A percentile compares a stretch with the other conserved stretches of the same genome.
Conservation (phyloP, 2,888 invertebrate species). For the Ormyrus thymus region DNA sequence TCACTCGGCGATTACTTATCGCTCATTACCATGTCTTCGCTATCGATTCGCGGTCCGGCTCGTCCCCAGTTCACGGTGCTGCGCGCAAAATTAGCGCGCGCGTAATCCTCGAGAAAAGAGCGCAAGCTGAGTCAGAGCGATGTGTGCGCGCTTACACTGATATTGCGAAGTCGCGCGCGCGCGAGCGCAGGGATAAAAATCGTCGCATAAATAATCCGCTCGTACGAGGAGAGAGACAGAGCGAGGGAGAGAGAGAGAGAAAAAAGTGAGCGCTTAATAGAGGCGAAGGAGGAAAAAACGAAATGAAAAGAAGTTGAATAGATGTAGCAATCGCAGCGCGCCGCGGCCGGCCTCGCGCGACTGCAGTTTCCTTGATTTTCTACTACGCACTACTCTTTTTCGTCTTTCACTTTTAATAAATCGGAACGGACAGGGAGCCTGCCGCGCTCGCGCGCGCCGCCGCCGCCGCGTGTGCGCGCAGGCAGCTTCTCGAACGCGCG, state of each 20-base stretch:
- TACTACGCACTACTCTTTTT: slow-evolving; percentile 41
- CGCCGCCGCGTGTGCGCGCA: slow-evolving; percentile 18
- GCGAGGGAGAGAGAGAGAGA: background rate
- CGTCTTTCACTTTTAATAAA: slow-evolving; percentile 54
- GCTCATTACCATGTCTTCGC: too few relatives aligned
- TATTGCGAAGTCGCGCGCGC: slow-evolving; percentile 10
- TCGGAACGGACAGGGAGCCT: slow-evolving; percentile 47
- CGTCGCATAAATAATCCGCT: slow-evolving; percentile 31
- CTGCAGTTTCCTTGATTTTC: slow-evolving; percentile 44
- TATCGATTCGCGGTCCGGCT: too few relatives aligned
- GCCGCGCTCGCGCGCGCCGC: slow-evolving; percentile 19
- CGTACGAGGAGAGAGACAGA: background rate
- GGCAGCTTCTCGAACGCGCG: slow-evolving; percentile 49
- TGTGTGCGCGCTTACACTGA: background rate
- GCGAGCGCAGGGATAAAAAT: slow-evolving; percentile 26
- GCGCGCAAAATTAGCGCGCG: background rate
- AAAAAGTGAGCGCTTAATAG: background rate
- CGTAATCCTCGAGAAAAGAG: slow-evolving; percentile 13
- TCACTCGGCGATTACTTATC: too few relatives aligned
- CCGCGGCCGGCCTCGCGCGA: slow-evolving; percentile 3
- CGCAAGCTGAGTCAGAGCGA: slow-evolving; percentile 7
- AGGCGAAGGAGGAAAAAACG: background rate
- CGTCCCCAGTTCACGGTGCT: too few relatives aligned
- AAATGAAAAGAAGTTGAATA: slow-evolving; percentile 39
- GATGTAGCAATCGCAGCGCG: slow-evolving; percentile 35